Conservation (phyloP, 2,888 invertebrate genomes). For the Oligia fasciuncula region DNA sequence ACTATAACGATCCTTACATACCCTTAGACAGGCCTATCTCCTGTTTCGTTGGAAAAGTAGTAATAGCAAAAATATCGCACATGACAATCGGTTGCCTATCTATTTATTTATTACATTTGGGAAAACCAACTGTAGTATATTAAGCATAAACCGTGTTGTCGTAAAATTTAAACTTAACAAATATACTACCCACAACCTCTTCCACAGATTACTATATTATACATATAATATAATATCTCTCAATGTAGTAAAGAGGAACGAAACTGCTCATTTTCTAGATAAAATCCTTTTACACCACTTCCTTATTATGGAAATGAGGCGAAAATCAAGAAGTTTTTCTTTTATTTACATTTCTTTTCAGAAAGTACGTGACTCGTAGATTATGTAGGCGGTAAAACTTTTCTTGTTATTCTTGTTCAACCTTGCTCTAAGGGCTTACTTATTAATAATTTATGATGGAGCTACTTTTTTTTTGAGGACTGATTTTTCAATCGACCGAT, state of each 20-base stretch:
- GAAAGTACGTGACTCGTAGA: constrained; percentile 21
- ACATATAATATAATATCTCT: background rate
- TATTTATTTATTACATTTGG: too few species aligned
- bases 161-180: too few species aligned
- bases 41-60: too few species aligned
- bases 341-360: constrained; percentile 17
- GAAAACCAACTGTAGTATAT: too few species aligned
- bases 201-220: too few species aligned
- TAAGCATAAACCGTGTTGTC: too few species aligned
- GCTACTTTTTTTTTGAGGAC: background rate
- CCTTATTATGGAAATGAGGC: background rate
- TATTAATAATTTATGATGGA: constrained; percentile 22
- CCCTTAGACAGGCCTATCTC: background rate
- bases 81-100: background rate
- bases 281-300: background rate
- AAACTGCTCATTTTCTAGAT: background rate
- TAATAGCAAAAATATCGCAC: background rate
- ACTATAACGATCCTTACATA: too few species aligned
- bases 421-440: background rate
- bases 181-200: too few species aligned
- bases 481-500: too few species aligned
- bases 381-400: constrained; percentile 14
- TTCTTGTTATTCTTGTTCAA: constrained; percentile 13
- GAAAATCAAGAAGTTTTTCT: background rate
- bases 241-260: background rate